These are phyloP conservation scores for Dicrostonyx torquatus DNA, from an alignment of 2,797 vertebrate species.

Conservation along the genomic window DNA sequence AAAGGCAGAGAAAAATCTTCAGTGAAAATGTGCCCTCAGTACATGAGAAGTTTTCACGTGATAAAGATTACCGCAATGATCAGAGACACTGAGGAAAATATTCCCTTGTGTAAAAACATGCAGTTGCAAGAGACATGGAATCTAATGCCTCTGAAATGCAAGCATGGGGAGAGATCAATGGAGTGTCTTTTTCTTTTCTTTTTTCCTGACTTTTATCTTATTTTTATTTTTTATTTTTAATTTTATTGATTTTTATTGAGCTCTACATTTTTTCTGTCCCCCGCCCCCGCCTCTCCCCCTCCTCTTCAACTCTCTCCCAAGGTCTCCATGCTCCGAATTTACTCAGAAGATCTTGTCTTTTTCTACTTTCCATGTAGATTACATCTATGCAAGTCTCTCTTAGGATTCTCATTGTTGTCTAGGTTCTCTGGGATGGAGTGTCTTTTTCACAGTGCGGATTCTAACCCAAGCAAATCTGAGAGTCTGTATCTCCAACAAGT, in stretches of 20 bases:
- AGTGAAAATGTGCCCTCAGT: not conserved
- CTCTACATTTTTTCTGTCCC: too few species aligned
- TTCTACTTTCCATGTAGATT: too few species aligned
- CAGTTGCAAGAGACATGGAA: not conserved
- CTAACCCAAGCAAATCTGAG: not conserved
- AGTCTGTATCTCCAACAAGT: constrained; percentile 8
- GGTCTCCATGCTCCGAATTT: too few species aligned
- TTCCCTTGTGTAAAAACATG: not conserved
- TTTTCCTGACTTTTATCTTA: too few species aligned
- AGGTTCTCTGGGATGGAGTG: too few species aligned
- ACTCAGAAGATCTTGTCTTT: too few species aligned
- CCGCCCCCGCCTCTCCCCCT: too few species aligned
- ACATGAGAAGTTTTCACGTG: not conserved
- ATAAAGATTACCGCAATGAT: not conserved
- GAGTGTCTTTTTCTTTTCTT: not conserved
- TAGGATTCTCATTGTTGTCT: too few species aligned
- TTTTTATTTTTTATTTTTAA: too few species aligned
- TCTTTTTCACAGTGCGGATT: not conserved
- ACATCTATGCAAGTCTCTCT: too few species aligned
- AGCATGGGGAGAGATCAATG: not conserved
- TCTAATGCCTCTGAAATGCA: not conserved
- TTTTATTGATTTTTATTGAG: too few species aligned
- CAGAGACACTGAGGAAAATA: not conserved
- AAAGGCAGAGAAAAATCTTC: not conserved
- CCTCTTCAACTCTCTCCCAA: too few species aligned